Evolutionary conservation across 92 coral and sea anemone genomes (phyloP), one percentile per base, ranked within the genome.

Genomic region (Bergia puertoricense): DNA sequence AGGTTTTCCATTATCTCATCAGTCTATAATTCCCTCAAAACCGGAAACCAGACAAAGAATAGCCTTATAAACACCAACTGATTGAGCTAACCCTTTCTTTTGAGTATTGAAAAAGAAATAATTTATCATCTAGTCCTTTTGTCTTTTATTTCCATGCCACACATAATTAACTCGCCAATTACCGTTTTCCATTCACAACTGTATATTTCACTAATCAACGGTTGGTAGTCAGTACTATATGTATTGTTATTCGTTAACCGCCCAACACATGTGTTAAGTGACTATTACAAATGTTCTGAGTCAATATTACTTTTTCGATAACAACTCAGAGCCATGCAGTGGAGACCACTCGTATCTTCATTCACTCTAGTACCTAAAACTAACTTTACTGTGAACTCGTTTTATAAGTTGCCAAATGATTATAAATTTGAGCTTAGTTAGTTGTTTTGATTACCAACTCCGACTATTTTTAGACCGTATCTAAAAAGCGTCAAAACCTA

Each of bases 101-200:
- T 0, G 44, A 8, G 67, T 30, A 36, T 71, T 38, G 30, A 67
- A 50, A 71, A 36, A 44, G 14, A 71, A 72, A 37, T 50, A 69
- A 72, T 46, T 44, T 38, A 46, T 44, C 23, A 56, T 44, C 86
- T 23, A 40, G 40, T 66, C n/a, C 59, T n/a, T 66, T 81, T 40
- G 51, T 82, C 36, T 40, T 42, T 48, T 43, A n/a, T 11, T 20
- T 50, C 79, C 65, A 14, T 22, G 44, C 62, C 59, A 73, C 77
- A 67, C 86, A 43, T 71, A 67, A 68, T 83, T 43, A 83, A 83
- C 76, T 43, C 48, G 37, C 65, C 74, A 83, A 83, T 83, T 68
- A 83, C 76, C 68, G 77, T 75, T 30, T 66, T 44, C 86, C 22
- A 20, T 83, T 83, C 77, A 83, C 38, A 81, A 69, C 41, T 73